Conservation (phyloP, 2,888 invertebrate genomes). For the Myopa testacea region DNA sequence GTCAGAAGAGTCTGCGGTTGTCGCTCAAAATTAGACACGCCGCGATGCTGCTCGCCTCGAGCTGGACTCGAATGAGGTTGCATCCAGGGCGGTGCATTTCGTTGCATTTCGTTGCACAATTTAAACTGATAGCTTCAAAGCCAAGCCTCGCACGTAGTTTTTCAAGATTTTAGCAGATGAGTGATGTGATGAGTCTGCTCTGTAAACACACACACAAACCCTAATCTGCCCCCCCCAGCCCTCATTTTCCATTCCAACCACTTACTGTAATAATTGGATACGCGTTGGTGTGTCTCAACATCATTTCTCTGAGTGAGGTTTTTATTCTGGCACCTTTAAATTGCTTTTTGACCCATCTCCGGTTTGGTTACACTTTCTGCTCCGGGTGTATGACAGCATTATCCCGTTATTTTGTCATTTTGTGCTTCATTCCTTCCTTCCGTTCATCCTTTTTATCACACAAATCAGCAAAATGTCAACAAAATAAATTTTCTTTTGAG, state of each 20-base stretch:
- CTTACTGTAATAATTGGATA: not conserved
- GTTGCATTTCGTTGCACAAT: no score
- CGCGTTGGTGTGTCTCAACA: not conserved
- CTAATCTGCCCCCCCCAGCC: not conserved
- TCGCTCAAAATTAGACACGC: no score
- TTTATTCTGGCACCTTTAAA: conserved; percentile 13
- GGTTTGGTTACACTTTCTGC: not conserved
- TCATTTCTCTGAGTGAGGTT: not conserved
- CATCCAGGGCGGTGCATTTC: no score
- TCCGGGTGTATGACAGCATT: not conserved
- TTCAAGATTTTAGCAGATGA: conserved; percentile 30
- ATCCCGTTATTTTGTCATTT: not conserved
- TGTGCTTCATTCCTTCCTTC: not conserved
- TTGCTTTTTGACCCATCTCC: conserved; percentile 15
- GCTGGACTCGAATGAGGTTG: no score
- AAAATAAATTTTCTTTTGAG: not conserved
- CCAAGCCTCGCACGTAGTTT: conserved; percentile 29
- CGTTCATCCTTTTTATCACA: not conserved
- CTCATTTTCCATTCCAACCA: not conserved
- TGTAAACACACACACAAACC: not conserved
- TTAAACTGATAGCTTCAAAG: not conserved
- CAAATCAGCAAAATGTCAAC: conserved; percentile 22
- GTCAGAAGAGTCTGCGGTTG: no score
- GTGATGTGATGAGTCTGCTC: not conserved
- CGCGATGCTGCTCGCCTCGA: no score